Evolutionary conservation across 2,888 invertebrate genomes (phyloP).

Genomic region (Noctua janthe): DNA sequence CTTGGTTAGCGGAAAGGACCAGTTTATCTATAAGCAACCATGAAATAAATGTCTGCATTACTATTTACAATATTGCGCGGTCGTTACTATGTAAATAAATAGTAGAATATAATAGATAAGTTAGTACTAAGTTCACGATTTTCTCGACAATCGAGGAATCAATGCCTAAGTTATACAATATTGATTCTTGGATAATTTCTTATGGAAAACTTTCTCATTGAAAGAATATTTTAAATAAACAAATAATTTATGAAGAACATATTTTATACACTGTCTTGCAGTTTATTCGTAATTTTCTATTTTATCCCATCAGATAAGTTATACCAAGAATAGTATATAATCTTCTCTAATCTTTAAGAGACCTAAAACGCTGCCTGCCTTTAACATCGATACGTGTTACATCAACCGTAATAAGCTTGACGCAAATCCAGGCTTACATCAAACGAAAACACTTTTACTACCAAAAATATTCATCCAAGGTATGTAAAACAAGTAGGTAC

Average conservation of each 20-base stretch:
- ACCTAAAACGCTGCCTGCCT: background rate
- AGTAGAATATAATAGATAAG: conserved; percentile 15
- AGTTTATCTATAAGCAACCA: conserved; percentile 53
- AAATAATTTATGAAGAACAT: no score
- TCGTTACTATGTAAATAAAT: conserved; percentile 32
- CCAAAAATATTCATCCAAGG: conserved; percentile 18
- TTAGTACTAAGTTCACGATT: conserved; percentile 3
- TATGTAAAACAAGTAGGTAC: conserved; percentile 22
- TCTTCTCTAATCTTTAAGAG: background rate
- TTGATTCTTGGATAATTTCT: background rate
- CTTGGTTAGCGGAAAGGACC: conserved; percentile 47
- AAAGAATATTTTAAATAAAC: no score
- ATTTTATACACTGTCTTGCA: background rate
- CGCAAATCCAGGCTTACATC: conserved; percentile 30
- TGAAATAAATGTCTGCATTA: conserved; percentile 48
- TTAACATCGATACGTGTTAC: background rate
- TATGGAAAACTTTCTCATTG: background rate
- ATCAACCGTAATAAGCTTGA: conserved; percentile 30
- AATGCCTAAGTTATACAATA: background rate
- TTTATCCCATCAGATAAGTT: no score
- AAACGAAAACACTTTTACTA: conserved; percentile 51
- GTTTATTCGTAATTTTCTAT: background rate
- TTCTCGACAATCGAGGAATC: background rate
- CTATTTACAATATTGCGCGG: conserved; percentile 20
- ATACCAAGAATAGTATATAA: background rate